Conservation (phyloP, 1,140 invertebrate species). For the Pseudomyrmex flavicornis region DNA sequence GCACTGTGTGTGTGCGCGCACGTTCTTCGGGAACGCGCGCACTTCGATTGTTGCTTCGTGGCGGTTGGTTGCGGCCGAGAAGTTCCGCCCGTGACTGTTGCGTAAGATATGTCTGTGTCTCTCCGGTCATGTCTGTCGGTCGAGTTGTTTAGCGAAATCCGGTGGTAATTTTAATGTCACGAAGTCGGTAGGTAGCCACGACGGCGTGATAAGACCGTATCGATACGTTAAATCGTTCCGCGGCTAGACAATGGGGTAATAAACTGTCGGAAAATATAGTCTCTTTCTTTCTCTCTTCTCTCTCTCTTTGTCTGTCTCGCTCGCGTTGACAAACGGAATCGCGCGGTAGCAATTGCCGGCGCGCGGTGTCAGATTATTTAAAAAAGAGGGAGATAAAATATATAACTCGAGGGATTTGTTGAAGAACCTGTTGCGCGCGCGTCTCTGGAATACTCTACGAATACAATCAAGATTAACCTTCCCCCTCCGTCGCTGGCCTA, state of each 20-base stretch:
- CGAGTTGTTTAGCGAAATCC: conserved; percentile 32
- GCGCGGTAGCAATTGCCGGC: conserved; percentile 26
- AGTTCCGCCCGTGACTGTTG: conserved; percentile 8
- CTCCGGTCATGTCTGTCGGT: neutral
- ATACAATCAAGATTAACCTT: too few species aligned
- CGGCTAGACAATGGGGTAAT: conserved; percentile 49
- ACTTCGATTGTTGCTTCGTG: conserved; percentile 34
- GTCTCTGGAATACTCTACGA: too few species aligned
- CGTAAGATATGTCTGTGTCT: conserved; percentile 15
- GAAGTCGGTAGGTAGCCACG: conserved; percentile 45
- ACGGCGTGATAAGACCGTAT: conserved; percentile 27
- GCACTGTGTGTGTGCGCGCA: conserved; percentile 6
- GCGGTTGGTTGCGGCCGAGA: neutral
- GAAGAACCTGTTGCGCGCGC: neutral
- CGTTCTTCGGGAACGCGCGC: conserved; percentile 11
- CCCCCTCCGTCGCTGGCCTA: neutral
- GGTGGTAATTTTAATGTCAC: conserved; percentile 37
- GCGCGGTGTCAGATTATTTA: conserved; percentile 5
- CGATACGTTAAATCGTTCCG: conserved; percentile 40
- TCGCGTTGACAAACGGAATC: neutral
- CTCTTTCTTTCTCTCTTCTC: neutral
- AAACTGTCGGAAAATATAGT: conserved; percentile 35
- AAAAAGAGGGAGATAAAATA: neutral
- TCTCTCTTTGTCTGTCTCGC: conserved; percentile 4
- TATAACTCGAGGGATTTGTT: neutral